phyloP scores from a whole-genome alignment of 2,113 vertebrate genomes.

The Origma solitaria region DNA sequence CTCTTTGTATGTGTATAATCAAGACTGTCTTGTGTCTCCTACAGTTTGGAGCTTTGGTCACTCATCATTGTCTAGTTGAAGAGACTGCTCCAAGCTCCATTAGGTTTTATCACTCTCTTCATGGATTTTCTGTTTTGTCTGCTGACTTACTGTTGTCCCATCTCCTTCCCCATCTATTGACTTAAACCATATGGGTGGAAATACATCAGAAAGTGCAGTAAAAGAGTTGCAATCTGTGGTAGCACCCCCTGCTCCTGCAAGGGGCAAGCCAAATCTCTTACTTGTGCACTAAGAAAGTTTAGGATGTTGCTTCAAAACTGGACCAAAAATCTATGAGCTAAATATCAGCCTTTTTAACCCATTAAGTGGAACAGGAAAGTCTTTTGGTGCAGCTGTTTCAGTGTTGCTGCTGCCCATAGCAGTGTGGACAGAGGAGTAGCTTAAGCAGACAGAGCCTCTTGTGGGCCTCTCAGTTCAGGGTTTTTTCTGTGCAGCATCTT shows the following conservation, averaged over 20 bases:
- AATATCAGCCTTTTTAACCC: neutral
- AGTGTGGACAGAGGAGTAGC: neutral
- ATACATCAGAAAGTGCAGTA: neutral
- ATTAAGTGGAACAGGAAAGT: neutral
- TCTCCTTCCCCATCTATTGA: neutral
- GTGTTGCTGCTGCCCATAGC: accelerated
- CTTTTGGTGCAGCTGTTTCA: neutral
- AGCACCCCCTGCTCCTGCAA: neutral
- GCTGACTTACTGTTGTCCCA: neutral
- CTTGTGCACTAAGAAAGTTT: neutral
- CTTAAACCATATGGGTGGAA: neutral
- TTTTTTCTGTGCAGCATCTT: neutral
- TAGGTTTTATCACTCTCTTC: neutral
- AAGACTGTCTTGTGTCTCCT: neutral
- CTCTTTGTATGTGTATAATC: accelerated
- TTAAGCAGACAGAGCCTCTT: neutral
- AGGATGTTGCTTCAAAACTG: neutral
- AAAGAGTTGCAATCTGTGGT: neutral
- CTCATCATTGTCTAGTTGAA: neutral
- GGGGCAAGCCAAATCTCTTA: neutral
- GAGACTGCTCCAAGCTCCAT: neutral
- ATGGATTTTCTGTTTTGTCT: neutral
- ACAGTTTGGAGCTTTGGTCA: neutral
- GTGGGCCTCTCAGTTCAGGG: neutral
- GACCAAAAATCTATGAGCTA: neutral